Conservation (phyloP, 2,113 vertebrate species). For the Periophthalmodon schlosseri region DNA sequence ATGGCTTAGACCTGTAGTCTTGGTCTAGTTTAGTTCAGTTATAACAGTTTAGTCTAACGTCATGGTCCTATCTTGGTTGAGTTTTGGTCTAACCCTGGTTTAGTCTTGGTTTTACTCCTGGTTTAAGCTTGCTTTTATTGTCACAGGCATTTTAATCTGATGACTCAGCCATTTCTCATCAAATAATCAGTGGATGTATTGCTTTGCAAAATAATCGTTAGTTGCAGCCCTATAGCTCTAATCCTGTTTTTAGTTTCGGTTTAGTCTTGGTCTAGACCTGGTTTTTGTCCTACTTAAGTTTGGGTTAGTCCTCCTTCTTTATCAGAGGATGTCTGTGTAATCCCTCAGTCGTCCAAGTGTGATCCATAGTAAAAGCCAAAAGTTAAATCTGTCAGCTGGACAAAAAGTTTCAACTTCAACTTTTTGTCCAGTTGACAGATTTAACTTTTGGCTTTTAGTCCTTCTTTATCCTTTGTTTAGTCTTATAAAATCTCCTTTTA, state of each 20-base stretch:
- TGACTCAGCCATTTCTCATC: background rate
- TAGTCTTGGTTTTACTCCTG: background rate
- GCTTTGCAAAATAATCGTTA: too few relatives aligned
- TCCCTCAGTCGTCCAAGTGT: too few relatives aligned
- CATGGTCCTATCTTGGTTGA: background rate
- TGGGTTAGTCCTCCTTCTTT: background rate
- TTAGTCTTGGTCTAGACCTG: background rate
- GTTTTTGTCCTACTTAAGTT: too few relatives aligned
- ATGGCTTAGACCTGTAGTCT: too few relatives aligned
- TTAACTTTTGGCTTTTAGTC: background rate
- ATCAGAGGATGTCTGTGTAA: too few relatives aligned
- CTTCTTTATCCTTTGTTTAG: background rate
- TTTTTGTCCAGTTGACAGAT: too few relatives aligned
- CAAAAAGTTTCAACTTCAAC: too few relatives aligned
- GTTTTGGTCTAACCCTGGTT: background rate
- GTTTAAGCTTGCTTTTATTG: too few relatives aligned
- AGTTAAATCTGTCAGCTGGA: too few relatives aligned
- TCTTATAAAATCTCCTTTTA: too few relatives aligned
- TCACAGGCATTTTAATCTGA: background rate
- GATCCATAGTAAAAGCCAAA: too few relatives aligned
- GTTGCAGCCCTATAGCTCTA: background rate
- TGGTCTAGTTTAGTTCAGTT: background rate
- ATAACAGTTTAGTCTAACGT: background rate
- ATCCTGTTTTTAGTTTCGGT: background rate
- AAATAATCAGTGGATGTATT: too few relatives aligned